Conservation (phyloP, 1,140 invertebrate genomes). For the Caenorhabditis brenneri region DNA sequence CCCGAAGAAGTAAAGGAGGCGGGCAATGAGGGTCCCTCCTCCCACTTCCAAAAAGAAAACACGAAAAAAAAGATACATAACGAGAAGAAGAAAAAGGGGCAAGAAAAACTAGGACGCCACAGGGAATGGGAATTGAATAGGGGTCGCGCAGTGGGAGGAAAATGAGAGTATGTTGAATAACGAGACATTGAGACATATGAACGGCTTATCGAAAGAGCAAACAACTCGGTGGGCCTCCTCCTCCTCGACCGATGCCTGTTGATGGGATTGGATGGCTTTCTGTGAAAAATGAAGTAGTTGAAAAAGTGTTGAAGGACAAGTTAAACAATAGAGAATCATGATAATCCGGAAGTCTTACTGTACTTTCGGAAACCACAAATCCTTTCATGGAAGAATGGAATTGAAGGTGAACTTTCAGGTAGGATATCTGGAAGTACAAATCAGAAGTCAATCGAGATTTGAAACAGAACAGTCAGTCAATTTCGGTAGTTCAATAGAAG, state of each 20-base stretch:
- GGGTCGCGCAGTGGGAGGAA: constrained; percentile 21
- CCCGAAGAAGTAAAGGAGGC: neutral
- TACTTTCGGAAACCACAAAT: too few relatives aligned
- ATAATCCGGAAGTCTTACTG: too few relatives aligned
- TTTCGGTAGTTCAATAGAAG: too few relatives aligned
- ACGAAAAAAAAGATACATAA: neutral
- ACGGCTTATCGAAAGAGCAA: constrained; percentile 31
- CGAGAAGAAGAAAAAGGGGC: neutral
- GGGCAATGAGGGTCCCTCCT: neutral
- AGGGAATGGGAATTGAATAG: constrained; percentile 38
- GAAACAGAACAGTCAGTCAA: too few relatives aligned
- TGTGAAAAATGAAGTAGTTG: constrained; percentile 3
- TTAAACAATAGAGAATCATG: neutral
- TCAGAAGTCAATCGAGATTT: too few relatives aligned
- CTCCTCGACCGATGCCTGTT: neutral
- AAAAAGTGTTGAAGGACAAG: neutral
- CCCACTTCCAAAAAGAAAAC: neutral
- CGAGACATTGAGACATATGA: constrained; percentile 38
- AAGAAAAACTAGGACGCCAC: neutral
- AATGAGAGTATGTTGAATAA: neutral
- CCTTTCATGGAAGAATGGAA: too few relatives aligned
- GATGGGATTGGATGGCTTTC: neutral
- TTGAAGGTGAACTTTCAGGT: too few relatives aligned
- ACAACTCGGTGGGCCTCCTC: constrained; percentile 12
- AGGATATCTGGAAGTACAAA: too few relatives aligned